Base-by-base conservation (phyloP, 2,888 invertebrate genomes). In the Gastracanthus pulcherrimus region DNA sequence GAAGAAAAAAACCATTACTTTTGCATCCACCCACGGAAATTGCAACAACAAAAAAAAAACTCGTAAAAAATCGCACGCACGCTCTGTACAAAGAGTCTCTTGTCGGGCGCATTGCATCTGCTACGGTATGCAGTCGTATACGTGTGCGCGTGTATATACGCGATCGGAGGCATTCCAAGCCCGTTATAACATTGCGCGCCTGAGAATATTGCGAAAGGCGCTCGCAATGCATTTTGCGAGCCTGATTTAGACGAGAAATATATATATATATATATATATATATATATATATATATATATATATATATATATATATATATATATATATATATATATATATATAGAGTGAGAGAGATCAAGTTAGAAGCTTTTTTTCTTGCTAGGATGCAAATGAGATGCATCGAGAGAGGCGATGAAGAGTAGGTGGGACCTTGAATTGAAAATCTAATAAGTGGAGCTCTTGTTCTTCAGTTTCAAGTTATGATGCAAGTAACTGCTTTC, bases 131-230 rank as follows among this genome's bases (percentile, higher is more conserved):
- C n/a, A n/a, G n/a, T n/a, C n/a, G n/a, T n/a, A n/a, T n/a, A n/a
- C n/a, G 26, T 6, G 51, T 26, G 23, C 7, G 16, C 31, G 0
- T 16, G 70, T 38, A 55, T 26, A 34, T 51, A 41, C 51, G 55
- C 72, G 48, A 75, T 48, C 82, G 55, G 45, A 71, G 76, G 67
- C 69, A 81, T 81, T 81, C 74, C 69, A 55, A 70, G 78, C 70
- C 81, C 81, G 78, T 78, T 78, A 78, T 82, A 82, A 78, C 82
- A 70, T 75, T 62, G 75, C 34, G 55, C 34, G 55, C 34, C 29
- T 38, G 64, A 70, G 64, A 80, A 67, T 19, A 31, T 80, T 80
- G 76, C 70, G 70, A 80, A 80, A 80, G 80, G 6, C 41, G 55
- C 38, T n/a, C n/a, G 70, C 64, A 58, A 60, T 72, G 62, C 62